A percentile compares a stretch with the other conserved stretches of the same genome.
These are phyloP conservation scores for Bombus ignitus DNA, from an alignment of 1,140 invertebrate species.

Conservation along the genomic window DNA sequence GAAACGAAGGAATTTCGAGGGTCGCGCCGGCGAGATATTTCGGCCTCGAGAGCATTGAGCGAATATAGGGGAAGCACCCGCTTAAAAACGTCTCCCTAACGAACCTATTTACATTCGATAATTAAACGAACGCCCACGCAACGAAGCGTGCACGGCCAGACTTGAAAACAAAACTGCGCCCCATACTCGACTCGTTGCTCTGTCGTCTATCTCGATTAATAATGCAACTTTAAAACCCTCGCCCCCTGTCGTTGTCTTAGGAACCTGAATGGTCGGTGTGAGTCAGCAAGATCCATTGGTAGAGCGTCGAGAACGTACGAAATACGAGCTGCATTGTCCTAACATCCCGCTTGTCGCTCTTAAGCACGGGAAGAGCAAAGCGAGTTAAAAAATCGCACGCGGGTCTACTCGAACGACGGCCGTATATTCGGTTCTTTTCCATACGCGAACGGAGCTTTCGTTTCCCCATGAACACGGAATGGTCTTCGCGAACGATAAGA, in stretches of 20 bases:
- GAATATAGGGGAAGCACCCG: background rate
- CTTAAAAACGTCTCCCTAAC: constrained; percentile 67
- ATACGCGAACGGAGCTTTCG: background rate
- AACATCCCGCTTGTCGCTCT: background rate
- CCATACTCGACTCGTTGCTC: constrained; percentile 14
- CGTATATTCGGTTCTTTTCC: background rate
- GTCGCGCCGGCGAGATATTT: background rate
- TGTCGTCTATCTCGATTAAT: constrained; percentile 63
- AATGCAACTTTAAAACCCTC: constrained; percentile 67
- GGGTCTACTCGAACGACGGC: background rate
- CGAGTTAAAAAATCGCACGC: background rate
- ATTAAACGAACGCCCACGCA: constrained; percentile 61
- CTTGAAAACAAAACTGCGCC: constrained; percentile 45
- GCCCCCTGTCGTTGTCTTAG: constrained; percentile 57
- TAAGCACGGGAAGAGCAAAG: background rate
- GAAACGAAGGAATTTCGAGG: background rate
- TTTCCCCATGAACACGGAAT: background rate
- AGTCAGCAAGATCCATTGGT: constrained; percentile 41
- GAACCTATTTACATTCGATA: constrained; percentile 74
- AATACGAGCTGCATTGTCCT: constrained; percentile 37
- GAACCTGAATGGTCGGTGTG: constrained; percentile 41
- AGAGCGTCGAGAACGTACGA: background rate
- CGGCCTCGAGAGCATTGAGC: background rate
- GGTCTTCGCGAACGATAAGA: background rate
- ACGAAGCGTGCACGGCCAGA: constrained; percentile 18